Percentiles rank a stretch among this genome's conserved stretches.
phyloP scores from a whole-genome alignment of 2,888 invertebrate genomes.

The Marronus borbonicus region DNA sequence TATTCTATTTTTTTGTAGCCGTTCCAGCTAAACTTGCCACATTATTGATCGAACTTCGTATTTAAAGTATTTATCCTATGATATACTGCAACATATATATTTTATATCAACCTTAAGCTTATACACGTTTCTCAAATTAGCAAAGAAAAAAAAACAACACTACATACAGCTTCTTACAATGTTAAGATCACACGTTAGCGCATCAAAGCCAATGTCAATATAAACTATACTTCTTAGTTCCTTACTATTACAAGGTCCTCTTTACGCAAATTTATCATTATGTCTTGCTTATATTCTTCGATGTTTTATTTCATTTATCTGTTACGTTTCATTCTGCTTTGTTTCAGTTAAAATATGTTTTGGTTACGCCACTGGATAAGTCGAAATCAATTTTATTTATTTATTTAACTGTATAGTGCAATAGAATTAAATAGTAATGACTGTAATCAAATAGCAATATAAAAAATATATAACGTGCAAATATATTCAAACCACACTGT shows the following conservation, averaged over 20 bases:
- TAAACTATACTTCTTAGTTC: neutral
- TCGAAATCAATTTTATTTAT: no score
- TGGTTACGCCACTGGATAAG: no score
- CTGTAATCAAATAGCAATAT: no score
- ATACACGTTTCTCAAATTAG: slow-evolving; percentile 17
- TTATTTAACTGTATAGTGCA: no score
- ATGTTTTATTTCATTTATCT: neutral
- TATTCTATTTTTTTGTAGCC: neutral
- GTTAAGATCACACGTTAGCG: slow-evolving; percentile 31
- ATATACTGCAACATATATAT: slow-evolving; percentile 25
- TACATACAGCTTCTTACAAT: slow-evolving; percentile 29
- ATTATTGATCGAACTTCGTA: neutral
- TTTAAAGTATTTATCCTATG: neutral
- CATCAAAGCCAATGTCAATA: slow-evolving; percentile 22
- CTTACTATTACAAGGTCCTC: neutral
- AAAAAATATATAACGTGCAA: slow-evolving; percentile 5
- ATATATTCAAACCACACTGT: slow-evolving; percentile 4
- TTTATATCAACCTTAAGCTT: slow-evolving; percentile 27
- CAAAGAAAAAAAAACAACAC: slow-evolving; percentile 27
- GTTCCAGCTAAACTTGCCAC: neutral
- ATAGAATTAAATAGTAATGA: no score
- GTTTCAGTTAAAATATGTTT: neutral
- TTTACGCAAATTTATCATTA: slow-evolving; percentile 4
- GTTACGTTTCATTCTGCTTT: neutral
- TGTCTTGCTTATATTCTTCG: neutral